Conservation (phyloP, 2,888 invertebrate genomes). For the Ophion obscuratus region DNA sequence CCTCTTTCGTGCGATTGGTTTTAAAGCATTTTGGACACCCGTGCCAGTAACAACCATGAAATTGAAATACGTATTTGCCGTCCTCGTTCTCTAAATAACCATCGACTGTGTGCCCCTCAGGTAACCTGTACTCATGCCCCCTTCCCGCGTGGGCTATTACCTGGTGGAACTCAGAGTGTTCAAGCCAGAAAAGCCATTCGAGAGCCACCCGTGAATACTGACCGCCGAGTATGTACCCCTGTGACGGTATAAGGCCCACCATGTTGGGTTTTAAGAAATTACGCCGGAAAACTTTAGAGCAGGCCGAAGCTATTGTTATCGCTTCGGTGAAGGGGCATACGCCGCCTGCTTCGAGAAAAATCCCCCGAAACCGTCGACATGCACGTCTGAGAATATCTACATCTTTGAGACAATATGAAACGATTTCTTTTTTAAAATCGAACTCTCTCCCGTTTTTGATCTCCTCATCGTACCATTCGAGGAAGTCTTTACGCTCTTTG, state of each 20-base stretch:
- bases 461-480: not conserved
- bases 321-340: no score
- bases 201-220: not conserved
- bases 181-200: constrained; percentile 43
- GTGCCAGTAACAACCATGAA: not conserved
- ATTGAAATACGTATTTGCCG: no score
- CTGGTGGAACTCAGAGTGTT: not conserved
- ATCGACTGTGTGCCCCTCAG: no score
- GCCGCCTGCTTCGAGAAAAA: not conserved
- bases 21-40: constrained; percentile 34
- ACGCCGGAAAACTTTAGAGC: constrained; percentile 37
- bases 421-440: no score
- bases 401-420: not conserved
- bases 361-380: no score
- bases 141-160: constrained; percentile 38
- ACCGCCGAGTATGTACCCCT: constrained; percentile 29
- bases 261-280: constrained; percentile 12
- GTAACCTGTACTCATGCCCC: no score
- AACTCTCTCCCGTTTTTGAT: not conserved
- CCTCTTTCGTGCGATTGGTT: no score
- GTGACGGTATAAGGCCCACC: constrained; percentile 44
- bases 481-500: not conserved
- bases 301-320: not conserved
- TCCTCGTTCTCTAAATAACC: no score
- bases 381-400: not conserved